A percentile compares a stretch with the other conserved stretches of the same genome.
Evolutionary conservation across 2,797 vertebrate species (phyloP).

Genomic region (Orestias chungarensis): DNA sequence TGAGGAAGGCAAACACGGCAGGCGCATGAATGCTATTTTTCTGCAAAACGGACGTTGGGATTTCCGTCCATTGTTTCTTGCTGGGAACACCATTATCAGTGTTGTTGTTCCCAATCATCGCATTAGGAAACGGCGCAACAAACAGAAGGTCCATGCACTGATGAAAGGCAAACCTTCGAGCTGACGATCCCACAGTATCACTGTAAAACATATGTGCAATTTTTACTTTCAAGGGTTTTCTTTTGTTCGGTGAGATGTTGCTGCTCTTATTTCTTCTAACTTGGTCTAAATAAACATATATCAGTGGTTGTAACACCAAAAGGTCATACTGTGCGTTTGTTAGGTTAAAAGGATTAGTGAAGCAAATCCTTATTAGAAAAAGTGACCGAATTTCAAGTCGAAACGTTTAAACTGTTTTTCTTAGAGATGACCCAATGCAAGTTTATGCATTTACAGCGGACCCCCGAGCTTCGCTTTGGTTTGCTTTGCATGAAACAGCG

Average conservation of each 20-base stretch:
- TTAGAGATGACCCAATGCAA: conserved; percentile 1
- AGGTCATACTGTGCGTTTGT: no score
- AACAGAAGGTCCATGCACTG: conserved; percentile 63
- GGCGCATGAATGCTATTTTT: conserved; percentile 74
- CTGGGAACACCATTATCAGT: conserved; percentile 78
- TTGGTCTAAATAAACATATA: neutral
- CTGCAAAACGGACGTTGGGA: conserved; percentile 75
- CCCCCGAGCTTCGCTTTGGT: conserved; percentile 39
- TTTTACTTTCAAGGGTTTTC: conserved; percentile 5
- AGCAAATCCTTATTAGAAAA: neutral
- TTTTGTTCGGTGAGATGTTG: neutral
- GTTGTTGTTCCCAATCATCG: conserved; percentile 77
- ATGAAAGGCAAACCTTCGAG: conserved; percentile 69
- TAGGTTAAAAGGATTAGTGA: neutral
- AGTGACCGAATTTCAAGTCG: neutral
- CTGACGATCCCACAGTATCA: conserved; percentile 57
- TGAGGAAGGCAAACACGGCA: conserved; percentile 73
- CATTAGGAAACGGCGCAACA: conserved; percentile 74
- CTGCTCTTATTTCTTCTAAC: neutral
- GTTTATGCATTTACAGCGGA: conserved; percentile 22
- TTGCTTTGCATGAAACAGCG: conserved; percentile 58
- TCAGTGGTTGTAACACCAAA: neutral
- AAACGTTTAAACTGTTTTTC: conserved; percentile 1
- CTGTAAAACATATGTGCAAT: conserved; percentile 20
- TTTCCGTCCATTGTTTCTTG: conserved; percentile 81